Percentiles rank a stretch among this genome's conserved stretches.
These are phyloP conservation scores for Chunga burmeisteri DNA, from an alignment of 2,113 vertebrate genomes.

Conservation along the genomic window DNA sequence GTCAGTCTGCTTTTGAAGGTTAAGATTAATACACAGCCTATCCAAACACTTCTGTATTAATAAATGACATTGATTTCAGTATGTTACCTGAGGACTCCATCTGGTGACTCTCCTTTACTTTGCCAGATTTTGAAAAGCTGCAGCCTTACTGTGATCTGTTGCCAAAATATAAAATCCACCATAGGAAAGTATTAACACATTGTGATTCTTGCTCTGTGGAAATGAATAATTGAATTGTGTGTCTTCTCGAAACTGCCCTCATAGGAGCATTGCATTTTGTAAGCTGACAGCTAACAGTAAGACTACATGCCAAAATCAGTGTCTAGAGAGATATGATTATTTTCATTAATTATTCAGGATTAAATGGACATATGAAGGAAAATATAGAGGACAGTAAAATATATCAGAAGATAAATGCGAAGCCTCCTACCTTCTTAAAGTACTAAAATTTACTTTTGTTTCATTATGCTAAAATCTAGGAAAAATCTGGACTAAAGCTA, in stretches of 20 bases:
- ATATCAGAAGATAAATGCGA: background rate
- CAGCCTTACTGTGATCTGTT: slow-evolving; percentile 36
- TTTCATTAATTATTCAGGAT: slow-evolving; percentile 27
- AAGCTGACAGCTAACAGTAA: background rate
- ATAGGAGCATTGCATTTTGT: background rate
- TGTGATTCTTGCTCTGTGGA: slow-evolving; percentile 22
- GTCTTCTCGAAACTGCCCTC: slow-evolving; percentile 16
- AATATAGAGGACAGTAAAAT: background rate
- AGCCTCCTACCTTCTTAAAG: background rate
- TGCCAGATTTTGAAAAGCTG: slow-evolving; percentile 53
- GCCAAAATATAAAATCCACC: slow-evolving; percentile 52
- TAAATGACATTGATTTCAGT: slow-evolving; percentile 60
- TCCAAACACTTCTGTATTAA: slow-evolving; percentile 44
- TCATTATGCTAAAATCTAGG: background rate
- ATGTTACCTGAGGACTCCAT: slow-evolving; percentile 64
- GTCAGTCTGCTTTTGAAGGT: slow-evolving; percentile 2
- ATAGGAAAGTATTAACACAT: slow-evolving; percentile 16
- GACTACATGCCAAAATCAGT: background rate
- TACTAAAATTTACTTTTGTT: background rate
- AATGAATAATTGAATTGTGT: slow-evolving; percentile 27
- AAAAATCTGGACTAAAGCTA: background rate
- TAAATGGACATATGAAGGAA: slow-evolving; percentile 27
- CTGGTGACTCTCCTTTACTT: slow-evolving; percentile 41
- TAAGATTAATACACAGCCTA: slow-evolving; percentile 43
- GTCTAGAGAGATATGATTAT: background rate